A percentile compares a stretch with the other conserved stretches of the same genome.
These are phyloP conservation scores for Nowickia ferox DNA, from an alignment of 2,888 invertebrate species.

Conservation along the genomic window DNA sequence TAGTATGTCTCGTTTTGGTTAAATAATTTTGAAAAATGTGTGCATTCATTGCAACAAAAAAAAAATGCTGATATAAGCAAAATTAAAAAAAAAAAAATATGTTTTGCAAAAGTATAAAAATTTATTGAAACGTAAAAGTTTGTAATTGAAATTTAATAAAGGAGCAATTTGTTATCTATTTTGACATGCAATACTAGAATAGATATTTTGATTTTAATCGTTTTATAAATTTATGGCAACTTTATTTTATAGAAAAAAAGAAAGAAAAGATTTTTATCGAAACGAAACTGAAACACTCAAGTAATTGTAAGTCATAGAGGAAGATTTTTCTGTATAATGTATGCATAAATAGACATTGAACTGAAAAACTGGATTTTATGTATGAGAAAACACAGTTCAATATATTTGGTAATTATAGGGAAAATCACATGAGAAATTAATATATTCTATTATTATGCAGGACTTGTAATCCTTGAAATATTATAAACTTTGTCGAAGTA, in stretches of 20 bases:
- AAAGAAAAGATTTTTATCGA: no score
- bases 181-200: constrained; percentile 3
- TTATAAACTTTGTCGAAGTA: no score
- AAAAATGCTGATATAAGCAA: constrained; percentile 15
- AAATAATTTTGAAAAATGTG: background rate
- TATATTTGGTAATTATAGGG: no score
- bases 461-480: no score
- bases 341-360: no score
- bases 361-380: no score
- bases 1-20: background rate
- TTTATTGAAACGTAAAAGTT: constrained; percentile 9
- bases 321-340: no score
- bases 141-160: constrained; percentile 20
- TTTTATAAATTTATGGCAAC: background rate
- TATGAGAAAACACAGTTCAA: no score
- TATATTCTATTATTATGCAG: no score
- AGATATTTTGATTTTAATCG: background rate
- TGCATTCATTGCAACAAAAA: constrained; percentile 9
- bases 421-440: no score
- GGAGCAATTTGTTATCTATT: background rate
- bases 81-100: background rate
- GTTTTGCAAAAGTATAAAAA: background rate
- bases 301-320: no score
- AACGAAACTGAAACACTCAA: no score
- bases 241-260: background rate